These are phyloP conservation scores for Podargus strigoides DNA, from an alignment of 2,797 vertebrate genomes.

Conservation along the genomic window DNA sequence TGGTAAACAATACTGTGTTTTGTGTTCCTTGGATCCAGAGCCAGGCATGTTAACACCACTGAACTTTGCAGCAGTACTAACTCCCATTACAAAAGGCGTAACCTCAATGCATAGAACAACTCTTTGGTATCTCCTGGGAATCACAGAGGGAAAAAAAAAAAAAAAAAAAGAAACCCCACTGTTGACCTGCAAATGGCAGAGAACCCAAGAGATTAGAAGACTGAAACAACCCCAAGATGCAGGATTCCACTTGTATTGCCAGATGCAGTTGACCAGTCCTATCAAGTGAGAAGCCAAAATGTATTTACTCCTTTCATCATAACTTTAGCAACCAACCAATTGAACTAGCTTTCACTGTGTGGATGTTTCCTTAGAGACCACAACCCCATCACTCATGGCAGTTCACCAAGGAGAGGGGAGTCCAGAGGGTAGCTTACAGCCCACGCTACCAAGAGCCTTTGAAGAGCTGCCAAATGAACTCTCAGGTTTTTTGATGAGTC, in stretches of 20 bases:
- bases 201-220: not conserved
- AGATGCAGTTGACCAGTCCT: not conserved
- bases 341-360: not conserved
- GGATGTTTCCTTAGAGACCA: not conserved
- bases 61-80: not conserved
- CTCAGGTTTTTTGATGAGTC: not conserved
- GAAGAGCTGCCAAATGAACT: constrained; percentile 10
- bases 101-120: not conserved
- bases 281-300: not conserved
- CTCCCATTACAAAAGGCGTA: not conserved
- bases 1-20: not conserved
- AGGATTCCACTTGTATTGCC: not conserved
- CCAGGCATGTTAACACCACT: not conserved
- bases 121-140: not conserved
- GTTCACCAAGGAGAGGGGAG: not conserved
- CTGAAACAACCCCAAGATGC: not conserved
- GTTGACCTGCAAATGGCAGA: not conserved
- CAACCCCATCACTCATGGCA: not conserved
- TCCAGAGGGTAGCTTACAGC: not conserved
- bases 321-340: not conserved
- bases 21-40: not conserved
- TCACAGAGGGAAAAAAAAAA: accelerated
- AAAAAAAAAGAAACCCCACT: not conserved
- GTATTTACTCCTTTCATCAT: not conserved
- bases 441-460: not conserved